These are phyloP conservation scores for Andrena dorsata DNA, from an alignment of 2,888 invertebrate genomes.

Conservation along the genomic window DNA sequence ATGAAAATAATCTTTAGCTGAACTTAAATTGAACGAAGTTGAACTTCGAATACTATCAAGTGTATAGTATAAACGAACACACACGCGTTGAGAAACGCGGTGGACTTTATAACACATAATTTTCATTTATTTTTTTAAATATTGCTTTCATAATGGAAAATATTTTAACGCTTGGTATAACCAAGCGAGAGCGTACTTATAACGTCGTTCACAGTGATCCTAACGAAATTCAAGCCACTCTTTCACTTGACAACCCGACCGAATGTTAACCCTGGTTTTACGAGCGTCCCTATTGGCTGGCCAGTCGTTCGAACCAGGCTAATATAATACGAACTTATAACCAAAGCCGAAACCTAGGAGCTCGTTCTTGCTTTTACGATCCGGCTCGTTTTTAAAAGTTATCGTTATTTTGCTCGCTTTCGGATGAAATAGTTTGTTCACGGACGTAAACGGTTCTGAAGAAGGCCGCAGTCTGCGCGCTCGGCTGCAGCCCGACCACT, in stretches of 20 bases:
- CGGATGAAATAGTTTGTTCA: constrained; percentile 80
- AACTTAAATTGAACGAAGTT: too few species aligned
- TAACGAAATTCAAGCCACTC: constrained; percentile 82
- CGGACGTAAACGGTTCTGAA: constrained; percentile 66
- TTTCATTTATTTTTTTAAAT: too few species aligned
- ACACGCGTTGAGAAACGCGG: too few species aligned
- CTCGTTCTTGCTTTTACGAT: constrained; percentile 81
- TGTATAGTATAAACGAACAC: too few species aligned
- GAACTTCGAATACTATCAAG: too few species aligned
- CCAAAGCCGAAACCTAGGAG: constrained; percentile 84
- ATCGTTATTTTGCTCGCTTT: constrained; percentile 83
- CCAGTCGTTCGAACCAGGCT: constrained; percentile 80
- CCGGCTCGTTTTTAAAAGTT: constrained; percentile 83
- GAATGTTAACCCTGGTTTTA: constrained; percentile 84
- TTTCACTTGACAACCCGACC: constrained; percentile 84
- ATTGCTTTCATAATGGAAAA: constrained; percentile 36
- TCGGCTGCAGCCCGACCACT: constrained; percentile 39
- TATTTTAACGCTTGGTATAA: constrained; percentile 54
- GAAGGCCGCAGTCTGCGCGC: constrained; percentile 53
- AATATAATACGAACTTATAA: constrained; percentile 85
- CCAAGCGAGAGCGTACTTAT: constrained; percentile 64
- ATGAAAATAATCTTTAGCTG: too few species aligned
- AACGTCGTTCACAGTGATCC: constrained; percentile 77
- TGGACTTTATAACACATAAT: too few species aligned
- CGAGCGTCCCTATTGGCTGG: constrained; percentile 82